Evolutionary conservation across 2,113 vertebrate genomes (phyloP).

Genomic region (Stegostoma tigrinum): DNA sequence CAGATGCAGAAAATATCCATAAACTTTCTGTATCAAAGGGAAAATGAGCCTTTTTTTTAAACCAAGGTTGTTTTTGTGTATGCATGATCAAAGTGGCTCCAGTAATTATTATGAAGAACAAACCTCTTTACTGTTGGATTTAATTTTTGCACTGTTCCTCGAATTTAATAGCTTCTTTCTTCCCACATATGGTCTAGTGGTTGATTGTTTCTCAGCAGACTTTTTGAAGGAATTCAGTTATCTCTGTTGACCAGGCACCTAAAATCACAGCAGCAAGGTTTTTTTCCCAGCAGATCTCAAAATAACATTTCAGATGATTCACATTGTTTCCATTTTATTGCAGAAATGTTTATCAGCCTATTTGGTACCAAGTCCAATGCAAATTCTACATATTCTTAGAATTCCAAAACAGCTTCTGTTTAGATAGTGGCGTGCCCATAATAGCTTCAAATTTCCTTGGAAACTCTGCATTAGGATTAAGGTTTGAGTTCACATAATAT

Average conservation of each 20-base stretch:
- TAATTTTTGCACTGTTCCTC: neutral
- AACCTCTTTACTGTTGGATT: constrained; percentile 19
- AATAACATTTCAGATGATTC: neutral
- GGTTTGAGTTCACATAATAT: neutral
- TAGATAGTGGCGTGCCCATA: neutral
- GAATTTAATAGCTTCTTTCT: constrained; percentile 31
- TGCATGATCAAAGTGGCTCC: constrained; percentile 26
- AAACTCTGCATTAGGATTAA: neutral
- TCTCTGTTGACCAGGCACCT: neutral
- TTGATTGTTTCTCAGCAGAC: neutral
- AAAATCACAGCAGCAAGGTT: neutral
- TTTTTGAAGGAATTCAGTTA: neutral
- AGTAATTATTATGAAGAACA: constrained; percentile 21
- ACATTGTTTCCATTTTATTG: neutral
- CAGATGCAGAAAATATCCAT: constrained; percentile 35
- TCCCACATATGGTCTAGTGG: neutral
- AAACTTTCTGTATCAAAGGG: constrained; percentile 36
- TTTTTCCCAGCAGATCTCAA: neutral
- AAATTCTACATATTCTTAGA: neutral
- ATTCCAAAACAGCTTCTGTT: neutral
- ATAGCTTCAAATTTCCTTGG: neutral
- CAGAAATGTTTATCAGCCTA: neutral
- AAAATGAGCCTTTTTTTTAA: constrained; percentile 20
- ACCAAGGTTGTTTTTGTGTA: constrained; percentile 31
- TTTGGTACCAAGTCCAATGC: neutral